phyloP scores from a whole-genome alignment of 2,888 invertebrate species.

The Schizotus pectinicornis region DNA sequence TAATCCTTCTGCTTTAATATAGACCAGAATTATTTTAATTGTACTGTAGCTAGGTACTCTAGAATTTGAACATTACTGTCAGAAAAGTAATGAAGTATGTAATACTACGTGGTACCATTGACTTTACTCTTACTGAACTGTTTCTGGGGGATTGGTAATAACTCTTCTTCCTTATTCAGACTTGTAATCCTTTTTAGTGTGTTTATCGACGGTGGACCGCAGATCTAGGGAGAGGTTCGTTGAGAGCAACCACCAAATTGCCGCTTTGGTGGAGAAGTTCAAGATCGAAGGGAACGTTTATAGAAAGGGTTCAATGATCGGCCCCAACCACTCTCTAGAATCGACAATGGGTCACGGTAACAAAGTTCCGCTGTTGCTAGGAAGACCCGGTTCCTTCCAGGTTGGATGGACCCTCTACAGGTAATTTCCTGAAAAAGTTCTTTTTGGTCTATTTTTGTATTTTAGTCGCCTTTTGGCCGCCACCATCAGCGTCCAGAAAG shows the following conservation, averaged over 20 bases:
- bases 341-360: constrained; percentile 62
- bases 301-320: constrained; percentile 66
- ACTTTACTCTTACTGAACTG: too few relatives aligned
- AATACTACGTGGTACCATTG: too few relatives aligned
- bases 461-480: constrained; percentile 77
- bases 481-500: constrained; percentile 77
- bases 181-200: constrained; percentile 62
- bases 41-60: too few relatives aligned
- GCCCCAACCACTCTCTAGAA: constrained; percentile 61
- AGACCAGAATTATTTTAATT: too few relatives aligned
- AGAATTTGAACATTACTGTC: too few relatives aligned
- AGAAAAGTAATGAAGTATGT: too few relatives aligned
- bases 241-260: constrained; percentile 93
- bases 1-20: too few relatives aligned
- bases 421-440: constrained; percentile 55
- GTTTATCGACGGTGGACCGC: constrained; percentile 77
- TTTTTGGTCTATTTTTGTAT: constrained; percentile 37
- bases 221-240: constrained; percentile 89
- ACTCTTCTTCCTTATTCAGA: background rate
- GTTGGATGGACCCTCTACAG: constrained; percentile 73
- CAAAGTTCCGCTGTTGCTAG: constrained; percentile 77
- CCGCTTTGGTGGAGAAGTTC: constrained; percentile 89
- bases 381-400: constrained; percentile 71
- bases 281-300: constrained; percentile 83
- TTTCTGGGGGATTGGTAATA: too few relatives aligned